These are phyloP conservation scores for Anthrax anthrax DNA, from an alignment of 2,888 invertebrate species.

Conservation along the genomic window DNA sequence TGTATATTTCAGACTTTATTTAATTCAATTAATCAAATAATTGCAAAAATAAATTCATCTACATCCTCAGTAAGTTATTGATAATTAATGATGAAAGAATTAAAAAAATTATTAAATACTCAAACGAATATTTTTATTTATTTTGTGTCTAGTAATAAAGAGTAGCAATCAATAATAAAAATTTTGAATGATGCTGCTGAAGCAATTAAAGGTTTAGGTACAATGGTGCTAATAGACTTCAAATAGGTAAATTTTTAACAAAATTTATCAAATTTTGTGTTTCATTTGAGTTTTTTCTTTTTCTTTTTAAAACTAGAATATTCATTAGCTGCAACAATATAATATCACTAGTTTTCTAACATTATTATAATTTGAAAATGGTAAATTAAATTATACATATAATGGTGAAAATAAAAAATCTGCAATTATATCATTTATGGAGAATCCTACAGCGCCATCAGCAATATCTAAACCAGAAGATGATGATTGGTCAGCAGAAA, in stretches of 20 bases:
- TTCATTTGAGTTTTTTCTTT: background rate
- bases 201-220: conserved; percentile 61
- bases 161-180: conserved; percentile 46
- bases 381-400: conserved; percentile 56
- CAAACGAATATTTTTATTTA: conserved; percentile 78
- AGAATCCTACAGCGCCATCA: conserved; percentile 47
- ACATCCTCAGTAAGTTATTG: conserved; percentile 35
- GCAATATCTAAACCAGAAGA: conserved; percentile 45
- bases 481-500: conserved; percentile 58
- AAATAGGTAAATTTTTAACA: conserved; percentile 33
- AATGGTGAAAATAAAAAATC: conserved; percentile 74
- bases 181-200: conserved; percentile 61
- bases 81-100: conserved; percentile 58
- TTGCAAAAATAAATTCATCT: conserved; percentile 11
- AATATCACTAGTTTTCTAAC: conserved; percentile 88
- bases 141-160: conserved; percentile 42
- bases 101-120: conserved; percentile 68
- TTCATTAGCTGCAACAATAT: conserved; percentile 59
- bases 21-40: background rate
- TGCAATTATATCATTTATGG: conserved; percentile 63
- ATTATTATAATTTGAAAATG: conserved; percentile 53
- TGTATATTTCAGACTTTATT: conserved; percentile 7
- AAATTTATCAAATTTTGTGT: background rate
- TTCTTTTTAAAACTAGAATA: conserved; percentile 63
- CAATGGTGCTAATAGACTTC: conserved; percentile 49